phyloP scores from a whole-genome alignment of 2,888 invertebrate species.

The Linhomoeus sp. region DNA sequence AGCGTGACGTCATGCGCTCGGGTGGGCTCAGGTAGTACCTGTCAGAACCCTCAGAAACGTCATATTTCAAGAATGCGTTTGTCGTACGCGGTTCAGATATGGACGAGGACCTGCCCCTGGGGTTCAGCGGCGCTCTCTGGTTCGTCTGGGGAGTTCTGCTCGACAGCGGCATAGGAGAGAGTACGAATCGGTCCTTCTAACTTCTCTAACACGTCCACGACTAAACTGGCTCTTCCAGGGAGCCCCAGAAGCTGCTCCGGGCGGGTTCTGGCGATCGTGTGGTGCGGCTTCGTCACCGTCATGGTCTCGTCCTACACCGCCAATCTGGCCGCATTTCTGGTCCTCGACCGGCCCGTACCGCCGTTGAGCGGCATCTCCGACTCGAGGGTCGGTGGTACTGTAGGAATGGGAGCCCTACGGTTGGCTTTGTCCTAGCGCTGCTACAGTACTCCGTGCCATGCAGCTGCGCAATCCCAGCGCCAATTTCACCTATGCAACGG shows the following conservation, averaged over 20 bases:
- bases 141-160: slow-evolving; percentile 99
- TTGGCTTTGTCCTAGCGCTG: no score
- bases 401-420: no score
- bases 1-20: not conserved
- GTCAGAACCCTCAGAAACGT: not conserved
- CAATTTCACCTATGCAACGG: slow-evolving; percentile 91
- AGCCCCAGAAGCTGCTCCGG: slow-evolving; percentile 69
- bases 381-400: slow-evolving; percentile 56
- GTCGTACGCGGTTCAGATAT: slow-evolving; percentile 17
- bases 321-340: slow-evolving; percentile 94
- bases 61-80: not conserved
- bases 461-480: slow-evolving; percentile 95
- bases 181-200: not conserved
- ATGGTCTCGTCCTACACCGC: slow-evolving; percentile 99
- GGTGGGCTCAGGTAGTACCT: not conserved
- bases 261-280: slow-evolving; percentile 92
- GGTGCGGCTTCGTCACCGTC: slow-evolving; percentile 99
- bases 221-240: not conserved
- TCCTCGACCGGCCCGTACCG: slow-evolving; percentile 90
- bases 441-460: no score
- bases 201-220: not conserved
- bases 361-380: slow-evolving; percentile 95
- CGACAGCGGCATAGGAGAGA: slow-evolving; percentile 90
- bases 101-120: slow-evolving; percentile 89
- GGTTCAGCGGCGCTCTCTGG: slow-evolving; percentile 96